Evolutionary conservation across 1,140 invertebrate species (phyloP).

Genomic region (Frieseomelitta varia): DNA sequence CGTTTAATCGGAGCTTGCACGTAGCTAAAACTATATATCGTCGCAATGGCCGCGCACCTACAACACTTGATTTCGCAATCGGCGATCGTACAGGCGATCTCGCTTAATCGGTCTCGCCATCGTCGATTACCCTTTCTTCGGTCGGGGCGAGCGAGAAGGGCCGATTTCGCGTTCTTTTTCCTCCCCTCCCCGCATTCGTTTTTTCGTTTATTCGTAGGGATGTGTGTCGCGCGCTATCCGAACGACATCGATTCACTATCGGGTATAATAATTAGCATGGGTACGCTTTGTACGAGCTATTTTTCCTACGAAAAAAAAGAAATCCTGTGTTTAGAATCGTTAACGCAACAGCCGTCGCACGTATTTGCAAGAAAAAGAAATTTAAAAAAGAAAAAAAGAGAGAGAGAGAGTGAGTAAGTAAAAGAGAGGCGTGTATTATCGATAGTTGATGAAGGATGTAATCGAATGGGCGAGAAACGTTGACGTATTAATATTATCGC

Average conservation of each 20-base stretch:
- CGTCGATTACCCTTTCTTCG: constrained; percentile 1
- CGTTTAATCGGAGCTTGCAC: background rate
- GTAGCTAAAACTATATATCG: constrained; percentile 21
- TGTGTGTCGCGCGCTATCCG: background rate
- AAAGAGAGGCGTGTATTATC: constrained; percentile 7
- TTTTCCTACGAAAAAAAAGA: constrained; percentile 34
- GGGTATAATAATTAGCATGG: constrained; percentile 27
- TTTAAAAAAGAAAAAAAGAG: no score
- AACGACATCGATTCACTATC: constrained; percentile 7
- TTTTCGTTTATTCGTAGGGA: background rate
- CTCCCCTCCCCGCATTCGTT: background rate
- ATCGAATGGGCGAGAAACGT: constrained; percentile 36
- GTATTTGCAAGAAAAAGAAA: constrained; percentile 10
- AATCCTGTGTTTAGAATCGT: constrained; percentile 46
- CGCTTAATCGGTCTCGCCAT: background rate
- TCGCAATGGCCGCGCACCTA: constrained; percentile 24
- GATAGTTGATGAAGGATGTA: background rate
- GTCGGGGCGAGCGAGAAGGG: background rate
- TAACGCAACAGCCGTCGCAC: constrained; percentile 31
- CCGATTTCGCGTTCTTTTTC: constrained; percentile 1
- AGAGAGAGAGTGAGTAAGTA: background rate
- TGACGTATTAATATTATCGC: constrained; percentile 33
- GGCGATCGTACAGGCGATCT: constrained; percentile 1
- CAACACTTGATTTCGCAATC: constrained; percentile 17
- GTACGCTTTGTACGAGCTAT: constrained; percentile 49